Conservation (phyloP, 2,797 vertebrate species). For the Phrynocephalus forsythii region DNA sequence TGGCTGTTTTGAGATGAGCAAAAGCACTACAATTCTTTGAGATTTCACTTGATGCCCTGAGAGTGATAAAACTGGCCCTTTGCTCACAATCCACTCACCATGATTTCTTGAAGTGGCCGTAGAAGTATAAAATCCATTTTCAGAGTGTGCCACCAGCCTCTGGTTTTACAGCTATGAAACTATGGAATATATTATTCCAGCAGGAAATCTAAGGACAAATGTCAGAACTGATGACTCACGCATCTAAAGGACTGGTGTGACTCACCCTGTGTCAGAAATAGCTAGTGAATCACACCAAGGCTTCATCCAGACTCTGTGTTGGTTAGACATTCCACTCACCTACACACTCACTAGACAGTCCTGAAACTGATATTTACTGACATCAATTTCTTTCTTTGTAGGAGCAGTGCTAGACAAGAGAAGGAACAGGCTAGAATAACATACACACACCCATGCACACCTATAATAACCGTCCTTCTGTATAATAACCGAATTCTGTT, state of each 20-base stretch:
- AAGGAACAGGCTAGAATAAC: neutral
- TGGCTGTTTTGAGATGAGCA: no score
- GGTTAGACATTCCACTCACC: neutral
- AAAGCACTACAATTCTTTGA: no score
- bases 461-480: neutral
- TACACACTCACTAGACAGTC: neutral
- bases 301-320: neutral
- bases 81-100: neutral
- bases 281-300: neutral
- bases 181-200: neutral
- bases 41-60: no score
- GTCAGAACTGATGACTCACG: neutral
- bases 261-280: slow-evolving; percentile 5
- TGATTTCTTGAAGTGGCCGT: no score
- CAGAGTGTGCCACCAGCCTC: neutral
- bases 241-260: neutral
- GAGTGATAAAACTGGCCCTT: neutral
- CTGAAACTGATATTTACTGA: neutral
- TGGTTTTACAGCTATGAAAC: neutral
- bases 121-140: neutral
- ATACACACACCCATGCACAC: neutral
- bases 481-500: no score
- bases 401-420: neutral
- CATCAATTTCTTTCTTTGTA: neutral
- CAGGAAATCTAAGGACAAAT: neutral